Evolutionary conservation across 2,797 vertebrate species (phyloP).

Genomic region (Onychomys leucogaster): DNA sequence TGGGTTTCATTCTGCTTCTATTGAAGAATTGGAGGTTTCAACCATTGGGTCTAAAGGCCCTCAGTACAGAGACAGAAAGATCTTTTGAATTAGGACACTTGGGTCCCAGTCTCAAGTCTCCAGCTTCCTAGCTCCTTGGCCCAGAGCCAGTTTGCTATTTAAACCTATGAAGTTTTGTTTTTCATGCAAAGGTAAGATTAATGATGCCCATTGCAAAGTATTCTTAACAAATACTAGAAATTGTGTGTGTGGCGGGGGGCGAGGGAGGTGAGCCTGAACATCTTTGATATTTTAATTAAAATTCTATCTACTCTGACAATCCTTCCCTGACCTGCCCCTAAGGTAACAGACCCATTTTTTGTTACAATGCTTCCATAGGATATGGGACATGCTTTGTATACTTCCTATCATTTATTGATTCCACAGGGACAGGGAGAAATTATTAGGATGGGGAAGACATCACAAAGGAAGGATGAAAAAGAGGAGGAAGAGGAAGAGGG

Average conservation of each 20-base stretch:
- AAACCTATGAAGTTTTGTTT: slow-evolving; percentile 47
- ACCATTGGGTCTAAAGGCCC: background rate
- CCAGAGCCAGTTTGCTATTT: slow-evolving; percentile 27
- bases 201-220: background rate
- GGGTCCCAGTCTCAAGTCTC: background rate
- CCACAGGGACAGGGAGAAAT: background rate
- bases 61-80: background rate
- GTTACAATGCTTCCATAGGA: background rate
- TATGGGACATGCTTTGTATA: background rate
- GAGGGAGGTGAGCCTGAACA: background rate
- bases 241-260: background rate
- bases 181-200: slow-evolving; percentile 57
- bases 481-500: background rate
- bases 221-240: slow-evolving; percentile 61
- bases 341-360: background rate
- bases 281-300: slow-evolving; percentile 57
- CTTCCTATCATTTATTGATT: background rate
- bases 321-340: background rate
- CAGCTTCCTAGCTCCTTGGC: background rate
- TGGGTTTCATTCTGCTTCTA: slow-evolving; percentile 29
- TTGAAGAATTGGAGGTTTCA: slow-evolving; percentile 28
- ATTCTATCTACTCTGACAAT: background rate
- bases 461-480: background rate
- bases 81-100: slow-evolving; percentile 50
- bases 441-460: background rate